phyloP scores from a whole-genome alignment of 2,797 vertebrate species.

The Cossypha dichroa region DNA sequence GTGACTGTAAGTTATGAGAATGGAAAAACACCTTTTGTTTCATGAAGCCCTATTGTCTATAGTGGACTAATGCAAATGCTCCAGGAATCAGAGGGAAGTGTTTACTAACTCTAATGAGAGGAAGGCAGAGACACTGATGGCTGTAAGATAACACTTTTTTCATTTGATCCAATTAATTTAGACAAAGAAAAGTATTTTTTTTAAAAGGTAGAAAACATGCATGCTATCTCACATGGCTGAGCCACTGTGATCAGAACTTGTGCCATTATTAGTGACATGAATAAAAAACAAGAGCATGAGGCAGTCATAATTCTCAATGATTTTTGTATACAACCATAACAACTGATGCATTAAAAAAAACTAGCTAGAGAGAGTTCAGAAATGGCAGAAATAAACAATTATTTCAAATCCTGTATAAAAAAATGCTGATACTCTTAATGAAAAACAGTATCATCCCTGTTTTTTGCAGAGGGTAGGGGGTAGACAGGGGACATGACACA shows the following conservation, averaged over 20 bases:
- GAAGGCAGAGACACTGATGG: background rate
- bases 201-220: background rate
- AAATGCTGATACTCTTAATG: background rate
- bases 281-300: background rate
- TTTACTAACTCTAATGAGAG: background rate
- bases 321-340: background rate
- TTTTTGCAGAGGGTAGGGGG: rapidly evolving
- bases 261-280: background rate
- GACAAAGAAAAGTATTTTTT: background rate
- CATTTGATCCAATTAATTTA: background rate
- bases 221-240: background rate
- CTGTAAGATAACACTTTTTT: background rate
- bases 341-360: background rate
- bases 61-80: background rate
- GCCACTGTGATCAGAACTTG: background rate
- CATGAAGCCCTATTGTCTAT: rapidly evolving
- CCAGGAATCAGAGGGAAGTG: background rate
- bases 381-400: background rate
- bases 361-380: background rate
- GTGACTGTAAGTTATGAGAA: background rate
- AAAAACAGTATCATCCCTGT: background rate
- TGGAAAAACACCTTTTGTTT: background rate
- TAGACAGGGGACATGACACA: background rate
- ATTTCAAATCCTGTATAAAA: background rate
- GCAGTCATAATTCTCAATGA: background rate